Evolutionary conservation across 2,797 vertebrate species (phyloP), one percentile per base, ranked within the genome.

Genomic region (Acridotheres tristis): DNA sequence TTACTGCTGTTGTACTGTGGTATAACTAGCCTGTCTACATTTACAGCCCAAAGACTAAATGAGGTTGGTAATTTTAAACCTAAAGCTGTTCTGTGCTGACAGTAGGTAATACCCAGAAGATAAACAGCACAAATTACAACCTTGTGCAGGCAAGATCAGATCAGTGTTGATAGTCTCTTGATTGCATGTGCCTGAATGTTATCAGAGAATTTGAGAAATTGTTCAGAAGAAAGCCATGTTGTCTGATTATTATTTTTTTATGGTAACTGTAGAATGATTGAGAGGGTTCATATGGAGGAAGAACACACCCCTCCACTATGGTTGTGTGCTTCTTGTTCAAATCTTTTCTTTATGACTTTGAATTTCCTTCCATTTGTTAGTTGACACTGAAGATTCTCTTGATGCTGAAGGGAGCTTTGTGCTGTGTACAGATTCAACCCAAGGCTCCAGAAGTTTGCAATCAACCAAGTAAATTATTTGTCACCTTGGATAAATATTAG

Each of bases 401-500:
- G 48, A 8, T 82, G 32, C 25, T 22, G 54, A 55, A 51, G 30
- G 57, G 62, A 73, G 25, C 40, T 76, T 66, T 81, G 6, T 76
- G 57, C 23, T 47, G 22, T 7, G 17, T 40, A 15, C 27, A 43
- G 62, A 63, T 90, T 79, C 26, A 63, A 61, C n/a, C 23, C 18
- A 38, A 13, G 38, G 34, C 62, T 75, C 45, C 71, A 71, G 42
- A 93, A 92, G 20, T 63, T 88, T 94, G 43, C 59, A 48, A 11
- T 85, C 85, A 76, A 27, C 45, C 13, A 50, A 91, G 66, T 42
- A 92, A 83, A 91, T 96, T 6, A 51, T 85, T 71, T 88, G 88
- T 76, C 90, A 91, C 71, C 69, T 65, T 69, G 83, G 51, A 75
- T 91, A 94, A 95, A 85, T 93, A 91, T 82, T 94, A 85, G 57